Base-by-base conservation (phyloP, 2,888 invertebrate genomes). In the Mycalesis mineus region DNA sequence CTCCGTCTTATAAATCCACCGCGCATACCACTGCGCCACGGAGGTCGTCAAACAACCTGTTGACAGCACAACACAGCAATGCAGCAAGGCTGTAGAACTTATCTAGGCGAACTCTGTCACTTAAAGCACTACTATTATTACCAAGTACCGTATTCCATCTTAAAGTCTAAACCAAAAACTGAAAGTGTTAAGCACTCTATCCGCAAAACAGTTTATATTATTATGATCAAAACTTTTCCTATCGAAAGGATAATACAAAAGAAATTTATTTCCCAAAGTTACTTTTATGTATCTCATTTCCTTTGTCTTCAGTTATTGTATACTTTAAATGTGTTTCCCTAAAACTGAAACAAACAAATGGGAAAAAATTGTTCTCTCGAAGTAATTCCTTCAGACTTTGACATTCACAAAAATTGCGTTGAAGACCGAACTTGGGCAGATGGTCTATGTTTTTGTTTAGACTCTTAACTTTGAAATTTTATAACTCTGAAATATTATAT, bases 191-290 rank as follows among this genome's bases (percentile, higher is more conserved):
- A 11, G 28, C 13, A 44, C 22, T 36, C 9, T 11, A 17, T 8
- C 17, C 13, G 13, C 14, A 39, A 36, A 49, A 29, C 39, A 50
- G 33, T 55, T 41, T 52, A n/a, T 48, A 49, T 52, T 37, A 50
- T 57, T 41, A 57, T 51, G 47, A 54, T 42, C 42, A 13, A 51
- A 57, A 55, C 51, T 57, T 61, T 61, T 48, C 47, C 50, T 41
- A 55, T 61, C 44, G 57, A 58, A 58, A 42, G 48, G 39, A 52
- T 61, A 61, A 61, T 49, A 58, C 51, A 57, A 57, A 61, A 42
- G 58, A 55, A 65, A 60, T 63, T 67, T 64, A 60, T 67, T 62
- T 54, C 59, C 49, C 50, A 47, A 63, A 65, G 61, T 63, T 62
- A 55, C 58, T 61, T 61, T 62, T 62, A 62, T 62, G 61, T 60